Evolutionary conservation across 64 coral and sea anemone species (phyloP).

Genomic region (Catalaphyllia jardinei): DNA sequence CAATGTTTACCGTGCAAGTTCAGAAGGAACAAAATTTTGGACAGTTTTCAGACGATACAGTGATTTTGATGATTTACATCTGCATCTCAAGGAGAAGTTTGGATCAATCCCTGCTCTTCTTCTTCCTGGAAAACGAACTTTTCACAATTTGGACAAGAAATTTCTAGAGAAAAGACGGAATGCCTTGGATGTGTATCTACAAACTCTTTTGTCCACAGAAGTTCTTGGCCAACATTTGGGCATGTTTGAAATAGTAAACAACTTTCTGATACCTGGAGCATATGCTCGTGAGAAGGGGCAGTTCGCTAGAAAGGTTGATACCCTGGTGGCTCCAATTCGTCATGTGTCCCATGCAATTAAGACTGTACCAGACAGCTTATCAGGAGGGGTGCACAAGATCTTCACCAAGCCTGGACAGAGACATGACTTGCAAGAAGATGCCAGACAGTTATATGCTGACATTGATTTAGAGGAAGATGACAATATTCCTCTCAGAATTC

Average conservation of each 20-base stretch:
- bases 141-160: constrained; percentile 94
- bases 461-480: constrained; percentile 94
- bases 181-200: constrained; percentile 83
- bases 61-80: constrained; percentile 97
- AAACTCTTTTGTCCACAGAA: constrained; percentile 83
- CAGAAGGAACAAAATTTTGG: constrained; percentile 87
- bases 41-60: constrained; percentile 93
- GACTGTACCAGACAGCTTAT: constrained; percentile 87
- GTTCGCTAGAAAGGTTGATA: constrained; percentile 96
- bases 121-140: constrained; percentile 94
- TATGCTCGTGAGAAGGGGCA: constrained; percentile 98
- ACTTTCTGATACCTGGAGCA: constrained; percentile 86
- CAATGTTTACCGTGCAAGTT: constrained; percentile 82
- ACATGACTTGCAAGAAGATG: constrained; percentile 81
- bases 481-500: constrained; percentile 91
- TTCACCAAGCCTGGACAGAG: constrained; percentile 78
- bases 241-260: constrained; percentile 86
- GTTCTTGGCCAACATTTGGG: constrained; percentile 67
- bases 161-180: constrained; percentile 91
- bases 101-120: constrained; percentile 69
- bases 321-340: constrained; percentile 79
- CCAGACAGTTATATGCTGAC: constrained; percentile 78
- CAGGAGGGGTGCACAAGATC: constrained; percentile 91
- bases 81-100: constrained; percentile 97
- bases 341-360: constrained; percentile 95